These are phyloP conservation scores for Brenthis ino DNA, from an alignment of 2,888 invertebrate genomes.

Conservation along the genomic window DNA sequence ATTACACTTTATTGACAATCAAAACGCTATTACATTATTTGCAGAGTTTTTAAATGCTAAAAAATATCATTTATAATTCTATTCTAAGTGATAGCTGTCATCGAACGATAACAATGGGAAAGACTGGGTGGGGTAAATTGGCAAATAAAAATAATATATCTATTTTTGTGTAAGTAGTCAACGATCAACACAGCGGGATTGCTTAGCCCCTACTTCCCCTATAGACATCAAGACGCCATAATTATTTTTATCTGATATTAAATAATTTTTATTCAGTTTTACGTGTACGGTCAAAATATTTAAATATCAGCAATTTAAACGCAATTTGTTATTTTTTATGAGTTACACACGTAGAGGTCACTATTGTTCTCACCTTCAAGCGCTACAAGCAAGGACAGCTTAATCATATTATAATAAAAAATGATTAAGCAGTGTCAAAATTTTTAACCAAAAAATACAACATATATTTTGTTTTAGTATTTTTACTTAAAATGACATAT, in stretches of 20 bases:
- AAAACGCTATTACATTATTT: too few species aligned
- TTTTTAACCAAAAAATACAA: too few species aligned
- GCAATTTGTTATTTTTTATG: neutral
- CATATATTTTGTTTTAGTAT: too few species aligned
- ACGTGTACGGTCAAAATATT: neutral
- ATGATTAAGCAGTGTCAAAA: too few species aligned
- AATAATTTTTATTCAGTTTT: neutral
- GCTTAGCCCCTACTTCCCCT: slow-evolving; percentile 63
- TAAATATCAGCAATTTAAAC: neutral
- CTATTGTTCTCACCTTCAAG: too few species aligned
- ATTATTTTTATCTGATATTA: slow-evolving; percentile 54
- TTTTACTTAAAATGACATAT: too few species aligned
- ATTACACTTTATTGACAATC: too few species aligned
- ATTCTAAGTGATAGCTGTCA: slow-evolving; percentile 62
- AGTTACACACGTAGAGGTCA: too few species aligned
- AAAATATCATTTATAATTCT: slow-evolving; percentile 27
- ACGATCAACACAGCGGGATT: slow-evolving; percentile 70
- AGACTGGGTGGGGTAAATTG: slow-evolving; percentile 80
- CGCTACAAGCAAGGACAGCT: too few species aligned
- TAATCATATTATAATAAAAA: too few species aligned
- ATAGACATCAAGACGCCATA: slow-evolving; percentile 65
- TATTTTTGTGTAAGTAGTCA: slow-evolving; percentile 64
- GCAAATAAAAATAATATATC: slow-evolving; percentile 79
- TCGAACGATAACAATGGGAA: slow-evolving; percentile 62
- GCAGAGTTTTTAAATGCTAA: neutral